Evolutionary conservation across 2,797 vertebrate species (phyloP), one percentile per base, ranked within the genome.

Genomic region (Syngnathus acus): DNA sequence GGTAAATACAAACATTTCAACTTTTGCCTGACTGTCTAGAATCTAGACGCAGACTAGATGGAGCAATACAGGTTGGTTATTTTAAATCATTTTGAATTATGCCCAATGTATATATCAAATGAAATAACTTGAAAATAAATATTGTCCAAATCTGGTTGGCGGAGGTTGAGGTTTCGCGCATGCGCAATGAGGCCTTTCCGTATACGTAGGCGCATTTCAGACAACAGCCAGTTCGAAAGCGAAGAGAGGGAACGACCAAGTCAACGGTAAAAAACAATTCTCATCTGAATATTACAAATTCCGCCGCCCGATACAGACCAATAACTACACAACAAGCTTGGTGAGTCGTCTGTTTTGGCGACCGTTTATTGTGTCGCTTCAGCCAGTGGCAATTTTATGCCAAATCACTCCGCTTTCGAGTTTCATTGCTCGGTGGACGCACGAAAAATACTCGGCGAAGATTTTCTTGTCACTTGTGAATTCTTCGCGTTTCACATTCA

Each of bases 221-320:
- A 19, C 13, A 2, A 1, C 11, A 21, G 65, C 55, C 45, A 64
- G 7, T 84, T 86, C 72, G 74, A 86, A 57, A 85, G 70, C 21
- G 6, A n/a, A 70, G 74, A 62, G 81, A 81, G 83, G 84, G 82
- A 87, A 84, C 75, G 48, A 17, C 1, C 0, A 45, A 6, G 9
- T 21, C n/a, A 57, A 37, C 55, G 2, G 84, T 87, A 73, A 78
- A 84, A 82, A 32, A 32, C 32, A 32, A 70, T 26, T 1, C 0
- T 7, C n/a, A 16, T 11, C 4, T 62, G 59, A 8, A 0, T 62
- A 4, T 43, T 10, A 42, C 37, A 32, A 32, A 32, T 4, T 0
- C 0, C 1, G 38, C 3, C 58, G 58, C 68, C 1, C 13, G 4
- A 0, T 2, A 1, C 0, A 16, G 3, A 21, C 9, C 32, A 0